These are phyloP conservation scores for Abrostola tripartita DNA, from an alignment of 2,888 invertebrate species.

Conservation along the genomic window DNA sequence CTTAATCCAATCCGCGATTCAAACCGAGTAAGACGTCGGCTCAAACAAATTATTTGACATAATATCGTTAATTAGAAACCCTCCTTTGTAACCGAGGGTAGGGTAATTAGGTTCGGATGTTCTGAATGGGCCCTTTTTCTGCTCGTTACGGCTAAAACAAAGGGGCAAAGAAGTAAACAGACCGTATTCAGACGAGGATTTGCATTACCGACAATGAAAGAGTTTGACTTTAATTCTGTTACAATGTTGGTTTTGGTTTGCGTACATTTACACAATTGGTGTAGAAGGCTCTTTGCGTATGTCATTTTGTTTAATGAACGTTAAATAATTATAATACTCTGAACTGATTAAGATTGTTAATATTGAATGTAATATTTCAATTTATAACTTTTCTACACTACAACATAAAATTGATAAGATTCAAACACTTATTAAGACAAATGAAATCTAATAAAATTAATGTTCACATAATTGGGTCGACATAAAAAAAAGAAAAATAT, in stretches of 20 bases:
- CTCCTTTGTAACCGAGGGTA: slow-evolving; percentile 83
- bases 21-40: slow-evolving; percentile 82
- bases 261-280: slow-evolving; percentile 34
- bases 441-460: no score
- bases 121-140: slow-evolving; percentile 88
- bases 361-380: no score
- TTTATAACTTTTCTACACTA: no score
- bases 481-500: no score
- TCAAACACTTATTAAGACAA: no score
- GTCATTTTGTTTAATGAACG: slow-evolving; percentile 10
- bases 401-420: no score
- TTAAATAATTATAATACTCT: background rate
- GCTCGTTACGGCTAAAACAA: slow-evolving; percentile 87
- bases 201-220: slow-evolving; percentile 81
- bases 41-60: slow-evolving; percentile 89
- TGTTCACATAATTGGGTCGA: no score
- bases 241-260: slow-evolving; percentile 58
- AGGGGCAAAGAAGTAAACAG: slow-evolving; percentile 86
- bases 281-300: slow-evolving; percentile 44
- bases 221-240: slow-evolving; percentile 72
- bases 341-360: no score
- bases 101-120: slow-evolving; percentile 87
- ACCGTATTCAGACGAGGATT: slow-evolving; percentile 82
- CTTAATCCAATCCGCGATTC: slow-evolving; percentile 83
- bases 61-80: slow-evolving; percentile 88